These are phyloP conservation scores for Melanotaenia boesemani DNA, from an alignment of 2,797 vertebrate species.

Conservation along the genomic window DNA sequence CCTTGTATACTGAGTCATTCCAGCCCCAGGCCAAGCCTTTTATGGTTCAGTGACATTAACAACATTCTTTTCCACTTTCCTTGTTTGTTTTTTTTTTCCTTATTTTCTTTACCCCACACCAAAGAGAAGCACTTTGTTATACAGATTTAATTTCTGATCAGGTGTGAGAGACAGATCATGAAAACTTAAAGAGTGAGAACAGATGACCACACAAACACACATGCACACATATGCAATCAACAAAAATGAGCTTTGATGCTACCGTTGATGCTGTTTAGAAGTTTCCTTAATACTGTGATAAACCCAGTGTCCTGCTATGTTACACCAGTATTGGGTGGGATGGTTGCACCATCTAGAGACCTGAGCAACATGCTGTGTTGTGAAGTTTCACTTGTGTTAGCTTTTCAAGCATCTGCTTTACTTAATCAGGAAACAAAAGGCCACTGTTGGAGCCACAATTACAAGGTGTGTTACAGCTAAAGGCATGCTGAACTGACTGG, in stretches of 20 bases:
- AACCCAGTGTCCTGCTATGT: constrained; percentile 42
- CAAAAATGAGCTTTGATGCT: constrained; percentile 19
- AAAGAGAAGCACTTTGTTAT: constrained; percentile 48
- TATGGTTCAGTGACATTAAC: constrained; percentile 86
- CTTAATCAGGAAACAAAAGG: constrained; percentile 46
- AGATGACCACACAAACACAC: constrained; percentile 24
- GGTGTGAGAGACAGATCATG: constrained; percentile 18
- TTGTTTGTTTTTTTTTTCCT: constrained; percentile 44
- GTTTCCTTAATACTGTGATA: constrained; percentile 37
- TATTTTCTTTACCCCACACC: constrained; percentile 52
- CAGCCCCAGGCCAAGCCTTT: constrained; percentile 85
- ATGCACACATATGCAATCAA: not conserved
- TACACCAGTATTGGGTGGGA: constrained; percentile 20
- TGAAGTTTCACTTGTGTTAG: constrained; percentile 45
- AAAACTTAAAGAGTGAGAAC: constrained; percentile 35
- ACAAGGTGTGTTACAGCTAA: constrained; percentile 23
- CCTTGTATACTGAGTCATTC: constrained; percentile 86
- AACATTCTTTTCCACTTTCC: constrained; percentile 78
- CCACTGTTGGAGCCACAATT: constrained; percentile 25
- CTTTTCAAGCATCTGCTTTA: constrained; percentile 43
- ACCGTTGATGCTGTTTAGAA: constrained; percentile 31
- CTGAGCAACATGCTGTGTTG: constrained; percentile 25
- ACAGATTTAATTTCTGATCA: constrained; percentile 60
- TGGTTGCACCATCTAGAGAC: constrained; percentile 36
- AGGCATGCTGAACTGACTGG: constrained; percentile 48